Base-by-base conservation (phyloP, 2,888 invertebrate species). In the Ornithoptera alexandrae region DNA sequence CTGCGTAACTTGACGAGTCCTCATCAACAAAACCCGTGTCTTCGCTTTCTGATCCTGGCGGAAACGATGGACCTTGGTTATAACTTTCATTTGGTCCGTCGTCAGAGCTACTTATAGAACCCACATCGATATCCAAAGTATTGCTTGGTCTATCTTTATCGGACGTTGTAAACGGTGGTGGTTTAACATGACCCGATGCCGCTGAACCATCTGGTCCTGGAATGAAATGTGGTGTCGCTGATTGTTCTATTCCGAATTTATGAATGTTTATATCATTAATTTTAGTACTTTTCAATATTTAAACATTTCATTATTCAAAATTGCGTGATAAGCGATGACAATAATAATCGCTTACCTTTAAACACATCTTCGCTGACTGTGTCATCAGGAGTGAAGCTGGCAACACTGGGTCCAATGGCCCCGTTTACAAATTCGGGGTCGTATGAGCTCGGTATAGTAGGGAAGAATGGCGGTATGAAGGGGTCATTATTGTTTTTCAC, bases 401-500 rank as follows among this genome's bases (percentile, higher is more conserved):
- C 77, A 39, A 76, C 76, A 56, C 71, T 67, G 66, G 78, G 63
- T 71, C 81, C 69, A 50, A 75, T 71, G 15, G 86, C 89, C 42
- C 90, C 86, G 70, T 86, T 91, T 20, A 85, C 82, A 69, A 93
- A 90, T 72, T 89, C 89, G 6, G 92, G 92, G 72, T 93, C 93
- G 72, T 93, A 93, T 12, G 93, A 91, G 73, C 94, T 93, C 0
- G 94, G 93, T 56, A 94, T 87, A 2, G 94, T 93, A 5, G 94
- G 94, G 84, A 94, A 94, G 74, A 93, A 92, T 0, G 94, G 87
- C 0, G 95, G 94, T 69, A 94, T 92, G 81, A 93, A 94, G 0
- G 95, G 95, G 50, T 96, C 95, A 78, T 95, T 94, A 70, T 94
- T 94, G 75, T 94, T 95, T 82, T 96, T 95, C 15, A 96, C 90